These are phyloP conservation scores for Arrhamphus sclerolepis DNA, from an alignment of 2,797 vertebrate species.

Conservation along the genomic window DNA sequence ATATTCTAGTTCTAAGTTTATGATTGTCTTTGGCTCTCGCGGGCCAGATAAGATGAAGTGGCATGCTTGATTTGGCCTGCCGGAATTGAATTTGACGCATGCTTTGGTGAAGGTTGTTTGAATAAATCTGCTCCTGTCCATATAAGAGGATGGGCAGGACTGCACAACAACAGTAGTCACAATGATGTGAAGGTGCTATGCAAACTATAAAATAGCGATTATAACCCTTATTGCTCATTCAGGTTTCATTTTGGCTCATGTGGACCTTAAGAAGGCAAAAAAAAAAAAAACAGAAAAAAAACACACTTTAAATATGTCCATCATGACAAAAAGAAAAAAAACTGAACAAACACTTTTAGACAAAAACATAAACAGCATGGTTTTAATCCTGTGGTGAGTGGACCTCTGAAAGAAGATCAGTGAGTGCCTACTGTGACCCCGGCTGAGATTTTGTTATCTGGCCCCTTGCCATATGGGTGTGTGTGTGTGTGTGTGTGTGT, in stretches of 20 bases:
- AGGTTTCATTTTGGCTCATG: not conserved
- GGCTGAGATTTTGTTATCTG: slow-evolving; percentile 64
- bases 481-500: slow-evolving; percentile 28
- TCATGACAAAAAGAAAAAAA: slow-evolving; percentile 12
- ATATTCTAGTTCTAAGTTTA: too few species aligned
- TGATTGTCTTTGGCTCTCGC: too few species aligned
- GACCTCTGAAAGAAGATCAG: slow-evolving; percentile 71
- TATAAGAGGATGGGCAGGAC: too few species aligned
- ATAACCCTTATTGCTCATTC: not conserved
- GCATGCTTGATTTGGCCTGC: too few species aligned
- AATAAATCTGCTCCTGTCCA: too few species aligned
- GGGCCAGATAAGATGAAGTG: too few species aligned
- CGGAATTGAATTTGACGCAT: too few species aligned
- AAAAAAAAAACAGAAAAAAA: not conserved
- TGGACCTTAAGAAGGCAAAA: not conserved
- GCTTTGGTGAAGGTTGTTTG: too few species aligned
- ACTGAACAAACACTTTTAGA: slow-evolving; percentile 19
- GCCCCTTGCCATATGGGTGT: slow-evolving; percentile 53
- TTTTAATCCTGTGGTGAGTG: slow-evolving; percentile 72
- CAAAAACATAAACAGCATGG: slow-evolving; percentile 53
- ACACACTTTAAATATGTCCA: not conserved
- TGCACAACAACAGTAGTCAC: too few species aligned
- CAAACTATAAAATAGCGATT: not conserved
- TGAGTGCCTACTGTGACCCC: slow-evolving; percentile 60
- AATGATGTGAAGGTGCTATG: too few species aligned